Percentiles rank a stretch among this genome's conserved stretches.
Evolutionary conservation across 2,113 vertebrate species (phyloP).

Genomic region (Epinephelus lanceolatus): DNA sequence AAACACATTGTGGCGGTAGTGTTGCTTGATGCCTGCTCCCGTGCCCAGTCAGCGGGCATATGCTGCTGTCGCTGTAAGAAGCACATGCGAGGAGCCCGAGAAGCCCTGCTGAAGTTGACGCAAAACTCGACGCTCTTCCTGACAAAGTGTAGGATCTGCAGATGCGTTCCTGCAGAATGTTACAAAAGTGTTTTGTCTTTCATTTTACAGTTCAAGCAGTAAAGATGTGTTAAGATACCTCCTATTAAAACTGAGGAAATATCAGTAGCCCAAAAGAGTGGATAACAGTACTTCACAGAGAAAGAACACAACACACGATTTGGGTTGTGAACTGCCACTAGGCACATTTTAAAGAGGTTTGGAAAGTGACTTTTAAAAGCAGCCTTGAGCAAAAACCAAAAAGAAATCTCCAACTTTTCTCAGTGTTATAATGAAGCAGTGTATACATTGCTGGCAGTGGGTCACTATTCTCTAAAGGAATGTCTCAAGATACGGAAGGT

Average conservation of each 20-base stretch:
- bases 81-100: neutral
- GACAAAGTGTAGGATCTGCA: neutral
- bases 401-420: constrained; percentile 7
- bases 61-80: constrained; percentile 30
- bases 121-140: neutral
- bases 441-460: constrained; percentile 59
- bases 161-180: constrained; percentile 1
- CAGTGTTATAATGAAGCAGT: constrained; percentile 33
- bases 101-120: neutral
- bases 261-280: constrained; percentile 48
- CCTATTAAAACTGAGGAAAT: constrained; percentile 49
- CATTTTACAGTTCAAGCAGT: constrained; percentile 22
- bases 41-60: constrained; percentile 47
- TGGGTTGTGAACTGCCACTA: constrained; percentile 61
- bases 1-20: constrained; percentile 40
- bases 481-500: constrained; percentile 55
- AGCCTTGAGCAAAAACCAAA: constrained; percentile 39
- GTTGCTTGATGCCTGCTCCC: constrained; percentile 25
- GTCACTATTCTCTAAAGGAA: constrained; percentile 63
- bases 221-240: constrained; percentile 25
- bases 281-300: constrained; percentile 64
- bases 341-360: constrained; percentile 68
- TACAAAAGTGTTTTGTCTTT: constrained; percentile 46
- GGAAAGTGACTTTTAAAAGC: constrained; percentile 47
- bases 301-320: constrained; percentile 45